These are phyloP conservation scores for Mayetiola destructor DNA, from an alignment of 2,888 invertebrate species.

Conservation along the genomic window DNA sequence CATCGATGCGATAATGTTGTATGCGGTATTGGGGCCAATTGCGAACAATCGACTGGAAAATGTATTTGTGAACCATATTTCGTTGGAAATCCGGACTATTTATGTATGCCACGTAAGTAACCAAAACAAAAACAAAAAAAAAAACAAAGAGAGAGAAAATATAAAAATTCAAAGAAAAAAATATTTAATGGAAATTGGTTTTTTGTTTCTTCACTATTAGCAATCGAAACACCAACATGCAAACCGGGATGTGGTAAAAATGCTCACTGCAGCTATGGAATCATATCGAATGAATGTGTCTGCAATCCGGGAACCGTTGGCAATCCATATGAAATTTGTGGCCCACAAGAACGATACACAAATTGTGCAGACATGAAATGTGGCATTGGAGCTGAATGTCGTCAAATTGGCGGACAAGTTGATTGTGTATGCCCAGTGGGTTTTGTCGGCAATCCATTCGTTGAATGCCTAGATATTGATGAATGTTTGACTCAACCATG, in stretches of 20 bases:
- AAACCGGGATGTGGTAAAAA: conserved; percentile 66
- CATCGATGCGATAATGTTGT: conserved; percentile 74
- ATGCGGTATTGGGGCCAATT: conserved; percentile 78
- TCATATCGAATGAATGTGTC: conserved; percentile 55
- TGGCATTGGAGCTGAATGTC: conserved; percentile 66
- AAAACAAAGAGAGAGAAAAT: not conserved
- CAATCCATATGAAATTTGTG: conserved; percentile 76
- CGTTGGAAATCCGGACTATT: conserved; percentile 73
- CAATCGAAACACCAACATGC: conserved; percentile 62
- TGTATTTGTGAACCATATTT: conserved; percentile 79
- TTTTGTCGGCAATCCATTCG: conserved; percentile 73
- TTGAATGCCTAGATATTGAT: conserved; percentile 70
- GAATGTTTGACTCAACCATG: conserved; percentile 69
- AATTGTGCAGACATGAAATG: conserved; percentile 61
- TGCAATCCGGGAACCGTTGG: conserved; percentile 73
- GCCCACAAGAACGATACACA: conserved; percentile 50
- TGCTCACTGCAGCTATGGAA: conserved; percentile 75
- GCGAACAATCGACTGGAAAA: conserved; percentile 63
- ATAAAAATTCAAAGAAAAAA: not conserved
- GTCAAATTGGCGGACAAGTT: conserved; percentile 54
- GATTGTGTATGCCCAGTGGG: conserved; percentile 74
- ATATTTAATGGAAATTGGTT: conserved; percentile 14
- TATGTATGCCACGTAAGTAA: conserved; percentile 82
- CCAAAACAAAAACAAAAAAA: not conserved
- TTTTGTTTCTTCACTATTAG: conserved; percentile 33